Base-by-base conservation (phyloP, 1,140 invertebrate species). In the Drosophila auraria region DNA sequence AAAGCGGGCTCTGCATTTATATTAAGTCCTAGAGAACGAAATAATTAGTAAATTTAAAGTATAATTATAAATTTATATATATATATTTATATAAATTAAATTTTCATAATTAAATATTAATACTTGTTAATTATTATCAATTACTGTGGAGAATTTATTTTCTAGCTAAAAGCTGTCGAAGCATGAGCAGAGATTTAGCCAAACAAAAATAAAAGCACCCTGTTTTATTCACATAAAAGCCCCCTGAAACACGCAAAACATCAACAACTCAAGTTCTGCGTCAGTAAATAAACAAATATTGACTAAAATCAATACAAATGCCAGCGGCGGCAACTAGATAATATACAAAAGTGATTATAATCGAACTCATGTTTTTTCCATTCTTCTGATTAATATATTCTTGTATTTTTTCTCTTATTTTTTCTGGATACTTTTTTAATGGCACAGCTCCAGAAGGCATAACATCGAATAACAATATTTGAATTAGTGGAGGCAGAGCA, bases 281-380 rank as follows among this genome's bases (percentile, higher is more conserved):
- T 84, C 82, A 82, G 84, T 80, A 90, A 79, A 89, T 90, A 90
- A 89, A 89, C 86, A 89, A 89, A 90, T 90, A 89, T 89, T 89
- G 75, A 80, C 74, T 90, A 54, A 65, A 89, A 86, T 90, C 84
- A 74, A 90, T 89, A 86, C 54, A 80, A 90, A 73, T 58, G 70
- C 64, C 68, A 40, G 20, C 57, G 58, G 61, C 78, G 63, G 79
- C 69, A 66, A 71, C 45, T 57, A 58, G 60, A 81, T 77, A 81
- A 66, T 60, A 62, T 27, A 76, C 49, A 80, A 72, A 81, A 82
- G 56, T 77, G 44, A 71, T 57, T 76, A 72, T 62, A 73, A 87
- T 74, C 40, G 58, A 57, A 69, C 44, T 44, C 53, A 64, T 62
- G 61, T 69, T 77, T 80, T 80, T 68, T 82, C 44, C 40, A 64